These are phyloP conservation scores for Hycleus cichorii DNA, from an alignment of 1,140 invertebrate genomes.

Conservation along the genomic window DNA sequence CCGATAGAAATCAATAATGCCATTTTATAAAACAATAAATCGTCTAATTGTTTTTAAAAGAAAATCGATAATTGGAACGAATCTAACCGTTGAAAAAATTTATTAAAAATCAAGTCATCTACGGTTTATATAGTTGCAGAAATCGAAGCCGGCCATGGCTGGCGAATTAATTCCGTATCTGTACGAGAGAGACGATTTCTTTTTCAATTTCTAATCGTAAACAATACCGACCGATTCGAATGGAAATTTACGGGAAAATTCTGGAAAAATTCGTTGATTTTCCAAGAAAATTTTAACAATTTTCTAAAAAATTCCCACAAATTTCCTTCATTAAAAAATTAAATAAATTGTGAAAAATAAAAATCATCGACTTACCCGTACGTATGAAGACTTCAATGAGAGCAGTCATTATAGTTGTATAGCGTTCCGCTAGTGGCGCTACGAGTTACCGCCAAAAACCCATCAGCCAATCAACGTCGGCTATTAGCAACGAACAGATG, in stretches of 20 bases:
- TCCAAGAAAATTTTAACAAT: conserved; percentile 14
- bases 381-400: conserved; percentile 17
- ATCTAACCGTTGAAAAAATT: too few species aligned
- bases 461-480: conserved; percentile 18
- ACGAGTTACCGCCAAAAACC: conserved; percentile 26
- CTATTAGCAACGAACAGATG: background rate
- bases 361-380: conserved; percentile 27
- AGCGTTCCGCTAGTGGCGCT: conserved; percentile 26
- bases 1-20: too few species aligned
- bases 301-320: conserved; percentile 24
- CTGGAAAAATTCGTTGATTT: too few species aligned
- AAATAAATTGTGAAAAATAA: conserved; percentile 18
- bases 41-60: too few species aligned
- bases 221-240: too few species aligned
- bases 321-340: too few species aligned
- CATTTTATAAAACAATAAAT: too few species aligned
- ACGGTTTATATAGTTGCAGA: conserved; percentile 7
- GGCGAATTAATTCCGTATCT: conserved; percentile 5
- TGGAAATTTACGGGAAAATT: too few species aligned
- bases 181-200: too few species aligned
- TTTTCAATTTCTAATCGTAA: too few species aligned
- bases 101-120: conserved; percentile 1
- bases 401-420: conserved; percentile 3
- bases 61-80: too few species aligned
- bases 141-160: conserved; percentile 27